Evolutionary conservation across 2,113 vertebrate genomes (phyloP), one percentile per base, ranked within the genome.

Genomic region (Ctenodactylus gundi): DNA sequence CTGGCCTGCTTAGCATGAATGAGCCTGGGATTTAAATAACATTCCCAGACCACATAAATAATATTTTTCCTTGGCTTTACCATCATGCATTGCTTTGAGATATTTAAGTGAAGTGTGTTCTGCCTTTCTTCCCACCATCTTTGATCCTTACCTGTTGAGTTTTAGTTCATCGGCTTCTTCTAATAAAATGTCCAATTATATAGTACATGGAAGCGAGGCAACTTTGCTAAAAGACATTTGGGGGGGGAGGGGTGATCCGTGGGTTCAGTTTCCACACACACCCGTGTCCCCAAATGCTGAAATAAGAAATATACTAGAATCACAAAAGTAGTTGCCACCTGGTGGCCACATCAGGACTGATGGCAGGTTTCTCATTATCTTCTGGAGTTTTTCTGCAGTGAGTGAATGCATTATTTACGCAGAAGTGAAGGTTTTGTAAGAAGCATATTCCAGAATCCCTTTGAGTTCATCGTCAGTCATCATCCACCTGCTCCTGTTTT

Each of bases 1-100:
- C 65, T 93, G 78, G 88, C 81, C 93, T 96, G 94, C 94, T 96
- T 96, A 96, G 68, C 94, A 94, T 96, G 97, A 97, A 97, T 97
- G 97, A 96, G 95, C 76, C 80, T 83, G 34, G 60, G 92, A 72
- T 93, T 94, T 96, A 96, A 94, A 91, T 96, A 96, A 82, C 94
- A 78, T 80, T 85, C 84, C 94, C 36, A 62, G 70, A 85, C 51
- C 95, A 94, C 55, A 97, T 97, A 95, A 93, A 95, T 93, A 83
- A 83, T n/a, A n/a, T 80, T 85, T 90, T 90, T 64, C 90, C 78
- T 67, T 49, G 96, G 88, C 93, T 96, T 83, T 29, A 25, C 46
- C 88, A 85, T 88, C 62, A 76, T 53, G 83, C 41, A 10, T 68
- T 72, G 60, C 85, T 64, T 88, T 96, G 46, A 77, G 34, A 92